phyloP scores from a whole-genome alignment of 1,140 invertebrate species.

The Venustaconcha ellipsiformis region DNA sequence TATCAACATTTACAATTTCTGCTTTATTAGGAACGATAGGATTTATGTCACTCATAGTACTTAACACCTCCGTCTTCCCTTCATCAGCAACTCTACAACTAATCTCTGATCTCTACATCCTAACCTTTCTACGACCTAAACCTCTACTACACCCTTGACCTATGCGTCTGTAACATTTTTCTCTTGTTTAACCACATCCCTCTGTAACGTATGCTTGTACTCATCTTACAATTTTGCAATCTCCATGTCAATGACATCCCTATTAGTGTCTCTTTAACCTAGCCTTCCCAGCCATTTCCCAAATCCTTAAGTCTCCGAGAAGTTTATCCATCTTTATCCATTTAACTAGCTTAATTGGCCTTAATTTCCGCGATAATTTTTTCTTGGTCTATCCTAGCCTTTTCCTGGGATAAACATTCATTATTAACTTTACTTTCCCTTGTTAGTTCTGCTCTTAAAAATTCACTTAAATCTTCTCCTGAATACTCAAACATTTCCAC shows the following conservation, averaged over 20 bases:
- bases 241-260: not conserved
- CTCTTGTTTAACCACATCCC: not conserved
- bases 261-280: too few relatives aligned
- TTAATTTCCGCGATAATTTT: too few relatives aligned
- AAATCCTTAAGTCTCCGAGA: too few relatives aligned
- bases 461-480: too few relatives aligned
- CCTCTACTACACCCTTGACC: not conserved
- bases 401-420: too few relatives aligned
- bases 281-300: not conserved
- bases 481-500: too few relatives aligned
- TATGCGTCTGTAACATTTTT: not conserved
- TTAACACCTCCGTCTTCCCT: not conserved
- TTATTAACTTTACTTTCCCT: too few relatives aligned
- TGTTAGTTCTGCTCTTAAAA: too few relatives aligned
- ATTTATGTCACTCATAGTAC: not conserved
- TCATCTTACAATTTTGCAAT: not conserved
- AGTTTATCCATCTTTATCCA: too few relatives aligned
- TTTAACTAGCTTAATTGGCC: too few relatives aligned
- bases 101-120: not conserved
- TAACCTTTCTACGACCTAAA: not conserved
- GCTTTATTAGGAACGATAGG: not conserved
- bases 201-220: not conserved
- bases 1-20: conserved; percentile 13
- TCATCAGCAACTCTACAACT: not conserved
- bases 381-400: too few relatives aligned